Evolutionary conservation across 2,113 vertebrate genomes (phyloP).

Genomic region (Phalacrocorax carbo): DNA sequence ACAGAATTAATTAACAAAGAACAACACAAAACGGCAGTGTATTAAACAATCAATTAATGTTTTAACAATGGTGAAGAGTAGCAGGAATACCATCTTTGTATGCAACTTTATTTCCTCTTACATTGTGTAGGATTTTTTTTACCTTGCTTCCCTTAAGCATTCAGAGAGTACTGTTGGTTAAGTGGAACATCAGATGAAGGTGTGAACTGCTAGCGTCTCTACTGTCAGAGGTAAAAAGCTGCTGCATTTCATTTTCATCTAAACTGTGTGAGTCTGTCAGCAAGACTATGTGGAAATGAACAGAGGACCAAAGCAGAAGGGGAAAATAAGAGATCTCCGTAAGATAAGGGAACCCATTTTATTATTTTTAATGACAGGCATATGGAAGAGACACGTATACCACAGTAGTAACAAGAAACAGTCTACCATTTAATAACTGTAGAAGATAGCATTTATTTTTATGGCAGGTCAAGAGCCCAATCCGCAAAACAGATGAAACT

Average conservation of each 20-base stretch:
- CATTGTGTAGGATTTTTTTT: neutral
- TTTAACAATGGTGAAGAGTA: neutral
- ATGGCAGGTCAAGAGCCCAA: constrained; percentile 33
- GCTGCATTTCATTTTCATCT: constrained; percentile 53
- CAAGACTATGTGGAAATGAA: neutral
- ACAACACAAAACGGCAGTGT: neutral
- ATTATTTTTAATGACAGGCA: constrained; percentile 57
- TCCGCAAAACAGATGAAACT: constrained; percentile 41
- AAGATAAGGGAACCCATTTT: constrained; percentile 38
- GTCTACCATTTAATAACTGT: constrained; percentile 32
- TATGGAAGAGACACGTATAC: neutral
- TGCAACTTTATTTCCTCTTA: neutral
- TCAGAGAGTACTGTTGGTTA: neutral
- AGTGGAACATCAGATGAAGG: neutral
- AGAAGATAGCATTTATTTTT: constrained; percentile 52
- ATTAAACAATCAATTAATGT: neutral
- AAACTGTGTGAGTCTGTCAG: constrained; percentile 42
- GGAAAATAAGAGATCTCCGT: neutral
- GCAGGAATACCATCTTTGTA: neutral
- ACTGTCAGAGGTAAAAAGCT: constrained; percentile 7
- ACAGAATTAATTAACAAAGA: neutral
- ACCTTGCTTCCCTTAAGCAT: neutral
- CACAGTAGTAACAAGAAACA: constrained; percentile 50
- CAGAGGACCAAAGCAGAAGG: neutral
- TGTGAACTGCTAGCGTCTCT: constrained; percentile 35